Conservation (phyloP, 2,888 invertebrate genomes). For the Thysanoteuthis rhombus region DNA sequence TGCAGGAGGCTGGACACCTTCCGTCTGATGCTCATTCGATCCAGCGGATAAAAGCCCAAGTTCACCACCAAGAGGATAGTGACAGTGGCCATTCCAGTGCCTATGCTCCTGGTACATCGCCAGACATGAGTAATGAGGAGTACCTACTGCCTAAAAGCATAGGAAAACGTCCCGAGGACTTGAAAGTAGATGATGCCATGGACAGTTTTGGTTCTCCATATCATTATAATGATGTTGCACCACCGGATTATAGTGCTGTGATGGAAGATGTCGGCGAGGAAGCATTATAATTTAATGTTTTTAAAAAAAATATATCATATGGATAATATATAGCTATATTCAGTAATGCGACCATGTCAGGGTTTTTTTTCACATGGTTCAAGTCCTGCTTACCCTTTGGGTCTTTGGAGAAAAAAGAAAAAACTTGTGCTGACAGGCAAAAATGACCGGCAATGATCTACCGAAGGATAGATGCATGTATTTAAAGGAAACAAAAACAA, state of each 20-base stretch:
- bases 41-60: slow-evolving; percentile 50
- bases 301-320: not conserved
- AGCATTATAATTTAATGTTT: not conserved
- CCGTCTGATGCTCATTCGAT: slow-evolving; percentile 42
- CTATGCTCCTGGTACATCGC: slow-evolving; percentile 56
- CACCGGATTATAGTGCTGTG: slow-evolving; percentile 57
- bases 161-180: not conserved
- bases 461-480: not conserved
- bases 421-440: not conserved
- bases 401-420: not conserved
- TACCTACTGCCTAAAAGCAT: slow-evolving; percentile 54
- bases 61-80: slow-evolving; percentile 54
- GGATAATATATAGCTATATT: not conserved
- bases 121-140: slow-evolving; percentile 51
- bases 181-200: slow-evolving; percentile 42
- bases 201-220: slow-evolving; percentile 52
- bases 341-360: not conserved
- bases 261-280: slow-evolving; percentile 45
- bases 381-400: not conserved
- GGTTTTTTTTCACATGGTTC: not conserved
- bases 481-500: not conserved
- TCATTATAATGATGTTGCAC: slow-evolving; percentile 49
- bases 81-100: slow-evolving; percentile 61
- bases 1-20: slow-evolving; percentile 37
- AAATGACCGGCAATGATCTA: not conserved